Percentiles rank a stretch among this genome's conserved stretches.
Conservation (phyloP, 2,888 invertebrate species). For the Parapristionchus giblindavisi region DNA sequence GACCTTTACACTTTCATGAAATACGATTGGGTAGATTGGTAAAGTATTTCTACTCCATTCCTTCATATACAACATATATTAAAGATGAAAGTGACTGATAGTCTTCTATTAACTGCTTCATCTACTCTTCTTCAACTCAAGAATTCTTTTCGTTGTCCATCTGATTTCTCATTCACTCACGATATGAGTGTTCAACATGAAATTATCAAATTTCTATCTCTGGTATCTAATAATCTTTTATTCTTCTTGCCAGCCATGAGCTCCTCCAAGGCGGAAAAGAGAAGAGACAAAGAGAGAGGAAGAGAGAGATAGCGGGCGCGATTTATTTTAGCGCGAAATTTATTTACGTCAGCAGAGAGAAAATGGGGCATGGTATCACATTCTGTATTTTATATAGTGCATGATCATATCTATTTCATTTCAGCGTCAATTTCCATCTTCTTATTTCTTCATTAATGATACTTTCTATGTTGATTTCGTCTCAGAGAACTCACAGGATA, state of each 20-base stretch:
- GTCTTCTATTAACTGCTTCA: constrained; percentile 77
- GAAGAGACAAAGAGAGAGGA: no score
- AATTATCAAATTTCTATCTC: constrained; percentile 3
- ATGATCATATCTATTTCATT: constrained; percentile 56
- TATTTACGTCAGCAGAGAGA: no score
- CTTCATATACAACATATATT: background rate
- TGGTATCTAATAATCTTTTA: background rate
- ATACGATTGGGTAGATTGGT: constrained; percentile 56
- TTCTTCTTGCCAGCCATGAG: constrained; percentile 43
- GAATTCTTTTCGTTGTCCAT: constrained; percentile 81
- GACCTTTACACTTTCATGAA: constrained; percentile 50
- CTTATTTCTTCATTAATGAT: constrained; percentile 82
- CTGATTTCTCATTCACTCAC: constrained; percentile 75
- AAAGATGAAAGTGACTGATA: constrained; percentile 71
- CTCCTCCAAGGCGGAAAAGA: no score
- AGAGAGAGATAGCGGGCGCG: no score
- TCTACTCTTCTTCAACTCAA: constrained; percentile 80
- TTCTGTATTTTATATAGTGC: no score
- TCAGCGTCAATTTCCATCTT: constrained; percentile 78
- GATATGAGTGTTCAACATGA: constrained; percentile 62
- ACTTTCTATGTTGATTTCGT: constrained; percentile 81
- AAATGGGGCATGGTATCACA: no score
- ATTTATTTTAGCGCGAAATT: no score
- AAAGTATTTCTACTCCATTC: constrained; percentile 14
- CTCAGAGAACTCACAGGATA: background rate